Evolutionary conservation across 53 echinoderm and acorn worm genomes (phyloP).

Genomic region (Apostichopus leukothele): DNA sequence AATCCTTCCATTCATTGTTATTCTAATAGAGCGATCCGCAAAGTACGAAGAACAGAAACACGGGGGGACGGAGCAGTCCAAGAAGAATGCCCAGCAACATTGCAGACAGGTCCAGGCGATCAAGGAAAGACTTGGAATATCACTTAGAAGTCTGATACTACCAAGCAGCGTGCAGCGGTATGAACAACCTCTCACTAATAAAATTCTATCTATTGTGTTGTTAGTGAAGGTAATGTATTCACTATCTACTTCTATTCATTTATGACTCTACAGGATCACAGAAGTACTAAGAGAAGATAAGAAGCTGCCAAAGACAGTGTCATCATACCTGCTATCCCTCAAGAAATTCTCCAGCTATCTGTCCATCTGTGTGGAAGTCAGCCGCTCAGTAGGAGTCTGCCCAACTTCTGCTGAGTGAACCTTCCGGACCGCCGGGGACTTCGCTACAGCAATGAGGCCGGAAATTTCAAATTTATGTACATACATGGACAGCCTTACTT

Average conservation of each 20-base stretch:
- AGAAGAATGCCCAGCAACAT: not conserved
- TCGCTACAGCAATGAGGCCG: not conserved
- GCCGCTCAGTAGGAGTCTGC: not conserved
- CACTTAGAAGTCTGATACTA: not conserved
- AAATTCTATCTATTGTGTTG: not conserved
- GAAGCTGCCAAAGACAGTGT: not conserved
- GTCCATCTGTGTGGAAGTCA: not conserved
- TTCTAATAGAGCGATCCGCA: not conserved
- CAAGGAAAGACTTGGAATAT: not conserved
- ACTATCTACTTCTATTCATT: too few species aligned
- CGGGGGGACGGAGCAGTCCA: not conserved
- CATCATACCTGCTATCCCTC: not conserved
- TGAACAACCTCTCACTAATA: not conserved
- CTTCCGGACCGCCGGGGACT: not conserved
- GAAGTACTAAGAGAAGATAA: not conserved
- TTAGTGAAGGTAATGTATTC: not conserved
- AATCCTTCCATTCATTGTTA: not conserved
- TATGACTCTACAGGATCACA: not conserved
- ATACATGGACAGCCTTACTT: not conserved
- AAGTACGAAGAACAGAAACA: not conserved
- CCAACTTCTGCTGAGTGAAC: not conserved
- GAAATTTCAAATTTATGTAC: not conserved
- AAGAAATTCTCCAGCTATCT: slow-evolving; percentile 1
- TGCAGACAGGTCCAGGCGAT: not conserved
- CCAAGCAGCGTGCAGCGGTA: not conserved